Conservation (phyloP, 2,888 invertebrate genomes). For the Cyrtodaria siliqua region DNA sequence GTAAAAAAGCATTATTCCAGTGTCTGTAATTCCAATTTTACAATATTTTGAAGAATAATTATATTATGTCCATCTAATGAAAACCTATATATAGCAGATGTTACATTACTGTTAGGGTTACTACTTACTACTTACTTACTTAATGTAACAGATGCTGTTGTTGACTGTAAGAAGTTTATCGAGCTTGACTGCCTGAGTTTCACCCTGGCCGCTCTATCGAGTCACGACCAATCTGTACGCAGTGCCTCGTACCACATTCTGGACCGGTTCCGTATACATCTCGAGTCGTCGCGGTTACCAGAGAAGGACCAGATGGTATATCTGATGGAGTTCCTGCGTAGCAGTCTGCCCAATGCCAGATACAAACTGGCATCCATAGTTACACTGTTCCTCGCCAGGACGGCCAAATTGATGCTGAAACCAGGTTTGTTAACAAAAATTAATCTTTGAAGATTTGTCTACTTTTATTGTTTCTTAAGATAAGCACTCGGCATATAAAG, state of each 20-base stretch:
- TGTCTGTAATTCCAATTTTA: no score
- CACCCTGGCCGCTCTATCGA: constrained; percentile 90
- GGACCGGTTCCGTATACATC: constrained; percentile 91
- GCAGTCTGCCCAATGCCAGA: constrained; percentile 88
- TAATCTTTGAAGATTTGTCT: no score
- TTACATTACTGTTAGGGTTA: no score
- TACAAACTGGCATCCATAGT: constrained; percentile 89
- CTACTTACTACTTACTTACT: no score
- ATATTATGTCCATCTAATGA: no score
- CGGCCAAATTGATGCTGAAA: constrained; percentile 90
- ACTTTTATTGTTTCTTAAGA: no score
- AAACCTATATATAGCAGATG: no score
- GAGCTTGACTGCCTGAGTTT: constrained; percentile 91
- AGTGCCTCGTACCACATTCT: constrained; percentile 92
- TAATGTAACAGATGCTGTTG: constrained; percentile 89
- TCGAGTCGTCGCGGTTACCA: constrained; percentile 88
- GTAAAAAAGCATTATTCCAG: no score
- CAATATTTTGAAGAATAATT: no score
- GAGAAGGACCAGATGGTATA: constrained; percentile 90
- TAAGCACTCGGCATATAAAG: no score
- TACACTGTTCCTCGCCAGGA: constrained; percentile 91
- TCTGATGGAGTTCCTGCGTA: constrained; percentile 90
- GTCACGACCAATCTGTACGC: constrained; percentile 90
- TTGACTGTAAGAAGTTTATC: constrained; percentile 91
- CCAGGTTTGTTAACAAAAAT: no score